Conservation (phyloP, 1,140 invertebrate genomes). For the Vollenhovia emeryi region DNA sequence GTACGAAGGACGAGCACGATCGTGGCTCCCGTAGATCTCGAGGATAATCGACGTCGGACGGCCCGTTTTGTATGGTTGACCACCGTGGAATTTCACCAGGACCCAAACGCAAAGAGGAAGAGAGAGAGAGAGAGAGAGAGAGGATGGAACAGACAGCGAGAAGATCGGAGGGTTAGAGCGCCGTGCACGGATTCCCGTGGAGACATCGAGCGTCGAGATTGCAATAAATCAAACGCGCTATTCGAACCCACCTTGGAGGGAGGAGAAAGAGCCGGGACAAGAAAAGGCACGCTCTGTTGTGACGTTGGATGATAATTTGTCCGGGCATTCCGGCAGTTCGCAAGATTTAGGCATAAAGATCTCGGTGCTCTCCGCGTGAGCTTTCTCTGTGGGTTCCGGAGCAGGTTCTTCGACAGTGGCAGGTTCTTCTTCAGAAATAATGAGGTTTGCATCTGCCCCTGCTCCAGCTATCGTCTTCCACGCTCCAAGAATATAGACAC, state of each 20-base stretch:
- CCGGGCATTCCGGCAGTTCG: conserved; percentile 68
- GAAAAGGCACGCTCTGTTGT: conserved; percentile 76
- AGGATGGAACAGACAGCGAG: not conserved
- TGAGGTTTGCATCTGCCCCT: conserved; percentile 34
- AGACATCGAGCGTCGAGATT: conserved; percentile 69
- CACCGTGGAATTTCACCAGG: conserved; percentile 66
- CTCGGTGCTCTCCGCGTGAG: not conserved
- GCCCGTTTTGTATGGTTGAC: conserved; percentile 63
- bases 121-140: not conserved
- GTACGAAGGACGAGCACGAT: not conserved
- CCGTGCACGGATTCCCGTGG: conserved; percentile 60
- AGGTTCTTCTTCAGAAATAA: conserved; percentile 41
- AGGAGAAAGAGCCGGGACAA: conserved; percentile 50
- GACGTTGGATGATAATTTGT: conserved; percentile 77
- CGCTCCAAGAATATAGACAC: not conserved
- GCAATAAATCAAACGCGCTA: conserved; percentile 74
- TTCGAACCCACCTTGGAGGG: conserved; percentile 42
- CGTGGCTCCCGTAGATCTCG: not conserved
- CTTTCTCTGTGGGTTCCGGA: not conserved
- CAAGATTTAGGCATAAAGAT: conserved; percentile 63
- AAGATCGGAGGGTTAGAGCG: not conserved
- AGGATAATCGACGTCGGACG: conserved; percentile 63
- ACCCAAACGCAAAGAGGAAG: not conserved
- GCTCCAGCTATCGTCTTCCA: not conserved
- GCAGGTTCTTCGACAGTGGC: conserved; percentile 47